A percentile compares a stretch with the other conserved stretches of the same genome.
phyloP scores from a whole-genome alignment of 2,113 vertebrate genomes.

The Aythya baeri region DNA sequence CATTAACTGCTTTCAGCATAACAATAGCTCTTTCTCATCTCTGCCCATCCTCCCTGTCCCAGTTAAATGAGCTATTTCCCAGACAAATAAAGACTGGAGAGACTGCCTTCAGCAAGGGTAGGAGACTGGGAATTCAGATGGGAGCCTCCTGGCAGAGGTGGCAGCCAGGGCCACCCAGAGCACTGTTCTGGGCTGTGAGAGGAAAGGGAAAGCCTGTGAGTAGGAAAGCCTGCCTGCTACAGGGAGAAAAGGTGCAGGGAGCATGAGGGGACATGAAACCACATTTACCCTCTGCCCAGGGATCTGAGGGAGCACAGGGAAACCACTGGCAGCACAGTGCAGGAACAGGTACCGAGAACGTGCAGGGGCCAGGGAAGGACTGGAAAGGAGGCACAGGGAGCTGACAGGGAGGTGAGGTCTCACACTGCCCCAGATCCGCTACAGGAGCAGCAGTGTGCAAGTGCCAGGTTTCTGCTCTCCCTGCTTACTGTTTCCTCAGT shows the following conservation, averaged over 20 bases:
- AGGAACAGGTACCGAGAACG: neutral
- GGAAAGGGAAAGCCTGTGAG: neutral
- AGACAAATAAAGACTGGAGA: conserved; percentile 42
- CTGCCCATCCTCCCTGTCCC: conserved; percentile 53
- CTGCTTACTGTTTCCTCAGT: neutral
- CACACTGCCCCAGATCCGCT: neutral
- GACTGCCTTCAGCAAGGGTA: neutral
- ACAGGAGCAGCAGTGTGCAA: neutral
- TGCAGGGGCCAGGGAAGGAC: neutral
- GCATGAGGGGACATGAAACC: neutral
- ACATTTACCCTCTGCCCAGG: neutral
- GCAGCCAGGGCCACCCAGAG: neutral
- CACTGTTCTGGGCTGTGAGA: neutral
- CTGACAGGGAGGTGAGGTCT: neutral
- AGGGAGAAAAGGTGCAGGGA: neutral
- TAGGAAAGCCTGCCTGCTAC: neutral
- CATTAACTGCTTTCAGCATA: conserved; percentile 51
- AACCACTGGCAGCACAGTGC: neutral
- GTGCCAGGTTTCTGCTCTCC: neutral
- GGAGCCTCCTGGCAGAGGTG: neutral
- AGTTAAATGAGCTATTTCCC: conserved; percentile 64
- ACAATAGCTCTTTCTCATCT: conserved; percentile 56
- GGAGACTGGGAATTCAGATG: neutral
- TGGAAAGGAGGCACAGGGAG: neutral
- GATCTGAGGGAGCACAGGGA: neutral